Conservation (phyloP, 1,140 invertebrate genomes). For the Drosophila cardini region DNA sequence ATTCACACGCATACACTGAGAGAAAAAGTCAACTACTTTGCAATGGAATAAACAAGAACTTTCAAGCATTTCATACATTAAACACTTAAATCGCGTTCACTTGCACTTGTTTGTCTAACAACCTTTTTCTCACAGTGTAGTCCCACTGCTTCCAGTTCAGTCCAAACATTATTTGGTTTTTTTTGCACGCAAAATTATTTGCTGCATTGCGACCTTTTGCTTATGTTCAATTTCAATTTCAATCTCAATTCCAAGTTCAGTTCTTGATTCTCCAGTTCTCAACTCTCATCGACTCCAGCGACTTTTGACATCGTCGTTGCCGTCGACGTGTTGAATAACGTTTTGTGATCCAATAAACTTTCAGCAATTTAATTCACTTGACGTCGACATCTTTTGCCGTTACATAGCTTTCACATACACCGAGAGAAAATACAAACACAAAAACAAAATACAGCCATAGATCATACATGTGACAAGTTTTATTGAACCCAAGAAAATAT, state of each 20-base stretch:
- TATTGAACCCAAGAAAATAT: conserved; percentile 66
- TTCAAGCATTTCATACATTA: too few relatives aligned
- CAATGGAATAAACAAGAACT: too few relatives aligned
- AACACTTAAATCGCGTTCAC: too few relatives aligned
- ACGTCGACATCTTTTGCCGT: conserved; percentile 44
- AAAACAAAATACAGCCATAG: not conserved
- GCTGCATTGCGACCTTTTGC: conserved; percentile 36
- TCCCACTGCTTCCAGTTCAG: conserved; percentile 5
- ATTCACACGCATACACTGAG: not conserved
- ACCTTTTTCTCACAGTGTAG: too few relatives aligned
- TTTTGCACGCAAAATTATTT: conserved; percentile 61
- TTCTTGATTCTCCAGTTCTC: conserved; percentile 30
- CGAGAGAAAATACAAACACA: not conserved
- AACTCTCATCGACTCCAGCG: conserved; percentile 56
- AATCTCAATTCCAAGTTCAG: conserved; percentile 23
- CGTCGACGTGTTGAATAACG: conserved; percentile 74
- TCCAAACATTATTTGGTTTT: conserved; percentile 3
- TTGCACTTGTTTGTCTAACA: too few relatives aligned
- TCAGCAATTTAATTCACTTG: conserved; percentile 82
- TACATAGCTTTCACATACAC: conserved; percentile 31
- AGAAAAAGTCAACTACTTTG: too few relatives aligned
- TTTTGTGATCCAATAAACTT: conserved; percentile 82
- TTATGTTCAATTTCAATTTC: conserved; percentile 15
- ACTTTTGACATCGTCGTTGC: conserved; percentile 56
- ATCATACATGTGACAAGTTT: conserved; percentile 56